Evolutionary conservation across 2,888 invertebrate genomes (phyloP).

Genomic region (Candidula unifasciata): DNA sequence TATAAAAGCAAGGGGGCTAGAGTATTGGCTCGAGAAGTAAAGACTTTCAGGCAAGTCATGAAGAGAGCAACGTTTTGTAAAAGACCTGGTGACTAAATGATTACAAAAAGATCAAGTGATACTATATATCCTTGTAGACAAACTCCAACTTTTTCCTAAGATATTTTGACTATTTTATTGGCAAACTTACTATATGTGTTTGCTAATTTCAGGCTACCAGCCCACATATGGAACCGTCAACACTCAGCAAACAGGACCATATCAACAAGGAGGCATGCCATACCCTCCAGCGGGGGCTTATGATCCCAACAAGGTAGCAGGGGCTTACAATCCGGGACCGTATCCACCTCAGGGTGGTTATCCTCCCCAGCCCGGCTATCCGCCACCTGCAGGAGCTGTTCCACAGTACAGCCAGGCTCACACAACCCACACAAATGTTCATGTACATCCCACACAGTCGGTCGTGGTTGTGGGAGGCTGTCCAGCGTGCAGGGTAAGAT

Average conservation of each 20-base stretch:
- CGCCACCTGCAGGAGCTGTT: slow-evolving; percentile 48
- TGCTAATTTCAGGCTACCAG: slow-evolving; percentile 24
- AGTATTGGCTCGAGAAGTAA: too few relatives aligned
- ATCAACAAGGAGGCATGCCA: not conserved
- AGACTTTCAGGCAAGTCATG: too few relatives aligned
- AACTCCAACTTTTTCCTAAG: too few relatives aligned
- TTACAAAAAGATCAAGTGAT: too few relatives aligned
- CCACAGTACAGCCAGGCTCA: slow-evolving; percentile 75
- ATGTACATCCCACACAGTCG: slow-evolving; percentile 80
- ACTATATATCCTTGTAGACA: too few relatives aligned
- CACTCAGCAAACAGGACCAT: slow-evolving; percentile 29
- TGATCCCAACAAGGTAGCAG: slow-evolving; percentile 31
- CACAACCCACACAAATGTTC: slow-evolving; percentile 73
- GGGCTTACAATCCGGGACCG: slow-evolving; percentile 37
- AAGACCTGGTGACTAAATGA: too few relatives aligned
- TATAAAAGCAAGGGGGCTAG: too few relatives aligned
- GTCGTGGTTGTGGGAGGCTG: slow-evolving; percentile 91
- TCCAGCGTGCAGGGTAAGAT: slow-evolving; percentile 87
- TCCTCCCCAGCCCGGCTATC: slow-evolving; percentile 42
- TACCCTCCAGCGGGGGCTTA: slow-evolving; percentile 14
- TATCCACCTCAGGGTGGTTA: not conserved
- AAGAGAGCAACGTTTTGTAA: too few relatives aligned
- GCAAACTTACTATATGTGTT: too few relatives aligned
- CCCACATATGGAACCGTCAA: slow-evolving; percentile 40
- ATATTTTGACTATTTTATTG: too few relatives aligned